These are phyloP conservation scores for Hippoglossus stenolepis DNA, from an alignment of 2,113 vertebrate species.

Conservation along the genomic window DNA sequence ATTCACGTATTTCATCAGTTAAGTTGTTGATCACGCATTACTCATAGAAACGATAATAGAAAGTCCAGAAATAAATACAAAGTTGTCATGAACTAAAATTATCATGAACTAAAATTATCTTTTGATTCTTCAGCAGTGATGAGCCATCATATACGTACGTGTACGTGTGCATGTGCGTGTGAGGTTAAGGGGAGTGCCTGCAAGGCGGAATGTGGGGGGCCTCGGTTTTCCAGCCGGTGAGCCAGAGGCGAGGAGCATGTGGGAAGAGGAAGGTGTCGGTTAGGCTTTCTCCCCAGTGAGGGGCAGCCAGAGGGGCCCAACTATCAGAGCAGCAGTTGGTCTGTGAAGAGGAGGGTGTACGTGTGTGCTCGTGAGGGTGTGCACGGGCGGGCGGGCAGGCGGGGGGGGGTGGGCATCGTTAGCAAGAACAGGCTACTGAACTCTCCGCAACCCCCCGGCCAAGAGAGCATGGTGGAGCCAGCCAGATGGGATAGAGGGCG, in stretches of 20 bases:
- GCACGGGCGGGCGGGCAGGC: slow-evolving; percentile 26
- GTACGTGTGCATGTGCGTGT: slow-evolving; percentile 9
- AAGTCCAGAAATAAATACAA: neutral
- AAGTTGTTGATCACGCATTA: neutral
- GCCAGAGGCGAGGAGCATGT: slow-evolving; percentile 68
- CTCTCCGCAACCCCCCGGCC: slow-evolving; percentile 81
- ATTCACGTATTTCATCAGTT: neutral
- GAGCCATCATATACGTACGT: neutral
- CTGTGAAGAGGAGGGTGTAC: slow-evolving; percentile 56
- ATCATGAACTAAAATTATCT: neutral
- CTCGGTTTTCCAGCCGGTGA: slow-evolving; percentile 66
- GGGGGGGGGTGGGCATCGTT: slow-evolving; percentile 66
- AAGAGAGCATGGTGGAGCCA: slow-evolving; percentile 70
- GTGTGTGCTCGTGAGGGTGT: slow-evolving; percentile 22
- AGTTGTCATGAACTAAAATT: neutral
- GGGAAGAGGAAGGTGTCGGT: slow-evolving; percentile 70
- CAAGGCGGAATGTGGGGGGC: slow-evolving; percentile 53
- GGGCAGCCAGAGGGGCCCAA: slow-evolving; percentile 69
- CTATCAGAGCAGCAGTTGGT: slow-evolving; percentile 70
- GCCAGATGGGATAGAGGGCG: slow-evolving; percentile 72
- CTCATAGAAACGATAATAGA: neutral
- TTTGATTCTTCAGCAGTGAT: neutral
- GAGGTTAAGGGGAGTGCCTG: slow-evolving; percentile 28
- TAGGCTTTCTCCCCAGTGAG: slow-evolving; percentile 64
- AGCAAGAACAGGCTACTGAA: slow-evolving; percentile 78